Percentiles rank a stretch among this genome's conserved stretches.
These are phyloP conservation scores for Galendromus occidentalis DNA, from an alignment of 1,140 invertebrate species.

Conservation along the genomic window DNA sequence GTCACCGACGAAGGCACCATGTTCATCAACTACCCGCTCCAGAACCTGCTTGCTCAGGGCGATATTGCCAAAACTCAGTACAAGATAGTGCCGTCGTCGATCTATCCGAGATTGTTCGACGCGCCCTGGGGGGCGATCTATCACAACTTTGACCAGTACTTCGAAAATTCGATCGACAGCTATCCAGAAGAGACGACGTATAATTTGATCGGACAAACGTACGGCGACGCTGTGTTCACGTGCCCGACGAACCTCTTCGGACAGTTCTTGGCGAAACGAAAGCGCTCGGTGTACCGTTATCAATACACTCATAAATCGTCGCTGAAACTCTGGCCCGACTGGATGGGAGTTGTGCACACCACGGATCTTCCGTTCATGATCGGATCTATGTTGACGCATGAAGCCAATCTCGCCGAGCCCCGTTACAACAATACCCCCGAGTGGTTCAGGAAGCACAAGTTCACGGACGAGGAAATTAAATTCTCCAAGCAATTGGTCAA, in stretches of 20 bases:
- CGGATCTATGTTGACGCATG: not conserved
- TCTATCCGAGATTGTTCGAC: not conserved
- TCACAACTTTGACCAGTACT: slow-evolving; percentile 7
- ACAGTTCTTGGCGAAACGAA: not conserved
- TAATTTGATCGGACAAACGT: not conserved
- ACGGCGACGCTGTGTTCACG: slow-evolving; percentile 7
- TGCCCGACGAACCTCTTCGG: not conserved
- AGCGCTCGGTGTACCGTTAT: not conserved
- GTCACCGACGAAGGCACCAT: not conserved
- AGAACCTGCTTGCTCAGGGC: slow-evolving; percentile 1
- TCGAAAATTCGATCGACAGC: not conserved
- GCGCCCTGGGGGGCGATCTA: not conserved
- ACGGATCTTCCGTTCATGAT: slow-evolving; percentile 4
- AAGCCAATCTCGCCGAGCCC: not conserved
- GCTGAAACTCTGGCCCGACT: not conserved
- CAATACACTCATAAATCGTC: not conserved
- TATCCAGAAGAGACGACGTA: not conserved
- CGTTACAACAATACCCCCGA: not conserved
- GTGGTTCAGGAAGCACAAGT: slow-evolving; percentile 4
- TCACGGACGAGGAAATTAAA: not conserved
- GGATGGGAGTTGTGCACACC: not conserved
- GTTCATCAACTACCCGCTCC: not conserved
- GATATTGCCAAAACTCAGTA: not conserved
- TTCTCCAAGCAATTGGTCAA: not conserved
- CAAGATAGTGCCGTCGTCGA: not conserved